Conservation (phyloP, 2,888 invertebrate species). For the Mactromeris polynyma region DNA sequence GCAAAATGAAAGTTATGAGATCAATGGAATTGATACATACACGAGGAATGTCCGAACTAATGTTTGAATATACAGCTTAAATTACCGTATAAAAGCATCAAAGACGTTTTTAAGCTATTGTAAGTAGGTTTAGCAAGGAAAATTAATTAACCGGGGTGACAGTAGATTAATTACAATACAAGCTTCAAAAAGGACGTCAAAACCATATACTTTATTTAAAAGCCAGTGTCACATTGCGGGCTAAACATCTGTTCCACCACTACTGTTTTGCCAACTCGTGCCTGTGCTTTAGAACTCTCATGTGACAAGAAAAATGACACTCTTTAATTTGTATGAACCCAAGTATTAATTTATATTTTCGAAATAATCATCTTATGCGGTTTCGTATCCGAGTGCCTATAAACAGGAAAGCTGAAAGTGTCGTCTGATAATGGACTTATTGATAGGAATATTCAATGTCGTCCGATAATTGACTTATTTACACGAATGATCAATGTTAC, state of each 20-base stretch:
- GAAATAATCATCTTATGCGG: neutral
- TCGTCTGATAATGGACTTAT: too few relatives aligned
- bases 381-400: neutral
- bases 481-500: too few relatives aligned
- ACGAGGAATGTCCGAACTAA: conserved; percentile 16
- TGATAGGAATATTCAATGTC: too few relatives aligned
- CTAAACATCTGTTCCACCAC: neutral
- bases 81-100: conserved; percentile 27
- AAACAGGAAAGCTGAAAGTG: too few relatives aligned
- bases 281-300: neutral
- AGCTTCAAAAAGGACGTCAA: conserved; percentile 17
- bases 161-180: conserved; percentile 26
- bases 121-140: neutral
- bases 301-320: neutral
- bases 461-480: too few relatives aligned
- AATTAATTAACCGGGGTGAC: conserved; percentile 35
- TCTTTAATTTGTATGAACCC: neutral
- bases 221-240: neutral
- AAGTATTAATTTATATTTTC: neutral
- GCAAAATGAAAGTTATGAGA: conserved; percentile 42
- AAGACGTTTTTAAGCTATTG: conserved; percentile 33
- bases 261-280: neutral
- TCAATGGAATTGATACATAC: conserved; percentile 39
- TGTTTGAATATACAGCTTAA: conserved; percentile 17
- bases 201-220: conserved; percentile 14